phyloP scores from a whole-genome alignment of 2,888 invertebrate genomes.

The Acleris emargana region DNA sequence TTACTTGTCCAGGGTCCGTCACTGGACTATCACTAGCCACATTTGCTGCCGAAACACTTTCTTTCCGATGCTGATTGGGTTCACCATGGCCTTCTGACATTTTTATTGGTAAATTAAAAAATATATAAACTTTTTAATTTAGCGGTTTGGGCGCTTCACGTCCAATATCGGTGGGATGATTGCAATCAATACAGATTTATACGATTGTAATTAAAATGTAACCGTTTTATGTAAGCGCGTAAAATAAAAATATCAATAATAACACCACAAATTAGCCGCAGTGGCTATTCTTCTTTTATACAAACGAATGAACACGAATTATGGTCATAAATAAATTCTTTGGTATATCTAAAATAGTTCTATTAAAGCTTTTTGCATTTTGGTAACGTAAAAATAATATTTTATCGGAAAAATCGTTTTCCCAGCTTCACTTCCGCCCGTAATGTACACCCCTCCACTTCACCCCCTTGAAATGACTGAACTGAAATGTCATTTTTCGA shows the following conservation, averaged over 20 bases:
- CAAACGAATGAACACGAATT: slow-evolving; percentile 33
- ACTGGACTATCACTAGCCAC: slow-evolving; percentile 89
- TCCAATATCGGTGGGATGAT: slow-evolving; percentile 12
- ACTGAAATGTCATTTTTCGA: slow-evolving; percentile 70
- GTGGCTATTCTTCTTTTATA: slow-evolving; percentile 38
- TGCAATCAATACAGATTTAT: slow-evolving; percentile 29
- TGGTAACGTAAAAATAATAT: slow-evolving; percentile 52
- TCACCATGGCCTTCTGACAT: slow-evolving; percentile 77
- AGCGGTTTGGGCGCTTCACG: background rate
- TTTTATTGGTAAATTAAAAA: slow-evolving; percentile 38
- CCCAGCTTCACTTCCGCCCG: slow-evolving; percentile 54
- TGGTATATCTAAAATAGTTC: slow-evolving; percentile 42
- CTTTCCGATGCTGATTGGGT: slow-evolving; percentile 66
- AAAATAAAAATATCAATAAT: slow-evolving; percentile 60
- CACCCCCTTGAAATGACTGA: slow-evolving; percentile 53
- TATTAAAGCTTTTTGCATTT: slow-evolving; percentile 49
- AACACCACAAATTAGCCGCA: slow-evolving; percentile 59
- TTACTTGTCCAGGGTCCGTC: slow-evolving; percentile 88
- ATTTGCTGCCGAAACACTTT: slow-evolving; percentile 71
- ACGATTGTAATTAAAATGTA: slow-evolving; percentile 33
- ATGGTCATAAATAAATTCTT: slow-evolving; percentile 34
- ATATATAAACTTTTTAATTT: slow-evolving; percentile 14
- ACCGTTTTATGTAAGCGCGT: slow-evolving; percentile 37
- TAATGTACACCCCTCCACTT: slow-evolving; percentile 50
- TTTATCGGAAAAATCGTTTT: slow-evolving; percentile 60